Evolutionary conservation across 2,888 invertebrate species (phyloP), one percentile per base, ranked within the genome.

Genomic region (Rhamnusium bicolor): DNA sequence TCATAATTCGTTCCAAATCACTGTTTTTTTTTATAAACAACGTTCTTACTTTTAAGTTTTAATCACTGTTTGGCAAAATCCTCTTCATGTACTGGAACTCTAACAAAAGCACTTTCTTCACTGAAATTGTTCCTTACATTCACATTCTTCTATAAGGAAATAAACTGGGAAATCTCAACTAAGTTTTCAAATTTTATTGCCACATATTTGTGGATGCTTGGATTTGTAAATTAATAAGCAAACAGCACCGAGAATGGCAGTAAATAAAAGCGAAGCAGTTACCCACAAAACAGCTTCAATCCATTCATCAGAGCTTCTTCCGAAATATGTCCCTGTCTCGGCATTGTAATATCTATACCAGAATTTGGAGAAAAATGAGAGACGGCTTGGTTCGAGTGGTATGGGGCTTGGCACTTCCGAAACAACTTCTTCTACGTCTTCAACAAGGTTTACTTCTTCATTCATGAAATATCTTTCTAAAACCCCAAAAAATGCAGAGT

Each of bases 401-500:
- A n/a, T n/a, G n/a, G n/a, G n/a, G n/a, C 32, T 2, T 18, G 32
- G 21, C 6, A 12, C 12, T 4, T 24, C 58, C 10, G n/a, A 3
- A 4, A 54, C 5, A 21, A 0, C 54, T 24, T 51, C 10, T 19
- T 51, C 51, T 12, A 51, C 18, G 1, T 51, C 19, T 19, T 51
- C 1, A 1, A 51, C 18, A 16, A 7, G 10, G 7, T 14, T 1
- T 14, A 3, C 2, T 14, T 32, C 18, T 12, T 12, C 10, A 54
- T 27, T 65, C 10, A 53, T 12, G 14, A 51, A 16, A 6, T 10
- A 53, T 32, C 7, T 51, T 8, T 65, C 65, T 12, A 65, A 0
- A 19, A 7, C 27, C 12, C 16, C 53, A 21, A 65, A 65, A 6
- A 65, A 5, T 4, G 29, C 51, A 5, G 65, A 65, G 29, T 65